These are phyloP conservation scores for Agriopis leucophaearia DNA, from an alignment of 2,888 invertebrate genomes.

Conservation along the genomic window DNA sequence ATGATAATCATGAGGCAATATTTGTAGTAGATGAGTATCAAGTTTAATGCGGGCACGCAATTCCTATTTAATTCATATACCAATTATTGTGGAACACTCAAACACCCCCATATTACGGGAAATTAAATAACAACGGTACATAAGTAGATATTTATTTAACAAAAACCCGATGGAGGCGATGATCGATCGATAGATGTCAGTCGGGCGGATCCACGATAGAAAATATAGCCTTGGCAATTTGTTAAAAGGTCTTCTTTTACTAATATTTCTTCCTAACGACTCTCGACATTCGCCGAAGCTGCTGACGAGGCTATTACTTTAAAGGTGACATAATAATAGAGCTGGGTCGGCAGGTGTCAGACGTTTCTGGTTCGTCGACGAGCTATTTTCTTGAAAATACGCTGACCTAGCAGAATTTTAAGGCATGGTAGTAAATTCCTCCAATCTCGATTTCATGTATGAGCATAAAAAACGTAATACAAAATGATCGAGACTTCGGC, in stretches of 20 bases:
- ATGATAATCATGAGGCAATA: slow-evolving; percentile 25
- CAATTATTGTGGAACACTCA: slow-evolving; percentile 50
- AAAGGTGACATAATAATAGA: slow-evolving; percentile 45
- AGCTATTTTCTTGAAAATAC: slow-evolving; percentile 27
- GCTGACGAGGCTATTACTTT: slow-evolving; percentile 39
- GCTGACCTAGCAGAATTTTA: slow-evolving; percentile 13
- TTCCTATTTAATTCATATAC: slow-evolving; percentile 45
- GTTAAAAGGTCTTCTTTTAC: slow-evolving; percentile 41
- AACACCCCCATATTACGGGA: slow-evolving; percentile 53
- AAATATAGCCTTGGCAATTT: slow-evolving; percentile 45
- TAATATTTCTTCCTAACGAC: slow-evolving; percentile 42
- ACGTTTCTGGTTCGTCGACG: slow-evolving; percentile 36
- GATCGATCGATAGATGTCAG: slow-evolving; percentile 59
- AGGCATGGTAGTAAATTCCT: neutral
- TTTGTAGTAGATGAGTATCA: slow-evolving; percentile 38
- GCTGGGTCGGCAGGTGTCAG: slow-evolving; percentile 39
- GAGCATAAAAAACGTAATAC: neutral
- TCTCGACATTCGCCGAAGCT: slow-evolving; percentile 39
- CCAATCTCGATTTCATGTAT: slow-evolving; percentile 6
- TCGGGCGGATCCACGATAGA: slow-evolving; percentile 38
- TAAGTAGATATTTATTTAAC: slow-evolving; percentile 41
- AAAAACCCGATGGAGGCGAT: slow-evolving; percentile 55
- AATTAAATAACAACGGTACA: slow-evolving; percentile 53
- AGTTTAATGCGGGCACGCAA: slow-evolving; percentile 49
- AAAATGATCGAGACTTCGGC: neutral